These are phyloP conservation scores for Eulemur rubriventer DNA, from an alignment of 2,797 vertebrate species.

Conservation along the genomic window DNA sequence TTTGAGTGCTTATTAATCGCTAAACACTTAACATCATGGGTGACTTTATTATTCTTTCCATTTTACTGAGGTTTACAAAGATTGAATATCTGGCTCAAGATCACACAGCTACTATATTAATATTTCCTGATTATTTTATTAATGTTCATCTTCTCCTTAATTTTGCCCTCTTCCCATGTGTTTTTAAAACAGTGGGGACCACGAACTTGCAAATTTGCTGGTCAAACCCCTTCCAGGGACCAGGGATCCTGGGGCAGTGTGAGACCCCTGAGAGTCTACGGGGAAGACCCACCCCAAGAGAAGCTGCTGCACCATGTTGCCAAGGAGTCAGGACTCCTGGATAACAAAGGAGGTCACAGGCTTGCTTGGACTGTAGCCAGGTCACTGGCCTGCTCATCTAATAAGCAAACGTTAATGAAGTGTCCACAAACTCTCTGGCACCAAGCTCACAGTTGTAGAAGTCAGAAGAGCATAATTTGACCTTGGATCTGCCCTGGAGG, in stretches of 20 bases:
- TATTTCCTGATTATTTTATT: background rate
- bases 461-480: background rate
- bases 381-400: background rate
- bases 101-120: background rate
- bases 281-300: background rate
- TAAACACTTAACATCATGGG: background rate
- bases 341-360: background rate
- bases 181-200: background rate
- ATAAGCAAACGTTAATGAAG: background rate
- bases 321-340: background rate
- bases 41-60: background rate
- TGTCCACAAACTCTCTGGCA: background rate
- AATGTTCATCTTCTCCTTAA: background rate
- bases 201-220: background rate
- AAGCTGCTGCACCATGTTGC: background rate
- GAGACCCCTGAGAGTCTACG: background rate
- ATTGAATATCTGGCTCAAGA: background rate
- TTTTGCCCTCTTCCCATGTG: background rate
- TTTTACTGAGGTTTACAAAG: slow-evolving; percentile 36
- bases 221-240: background rate
- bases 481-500: background rate
- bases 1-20: background rate
- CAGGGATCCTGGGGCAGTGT: background rate
- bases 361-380: too few relatives aligned
- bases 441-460: background rate